Percentiles rank a stretch among this genome's conserved stretches.
These are phyloP conservation scores for Echinops telfairi DNA, from an alignment of 2,113 vertebrate genomes.

Conservation along the genomic window DNA sequence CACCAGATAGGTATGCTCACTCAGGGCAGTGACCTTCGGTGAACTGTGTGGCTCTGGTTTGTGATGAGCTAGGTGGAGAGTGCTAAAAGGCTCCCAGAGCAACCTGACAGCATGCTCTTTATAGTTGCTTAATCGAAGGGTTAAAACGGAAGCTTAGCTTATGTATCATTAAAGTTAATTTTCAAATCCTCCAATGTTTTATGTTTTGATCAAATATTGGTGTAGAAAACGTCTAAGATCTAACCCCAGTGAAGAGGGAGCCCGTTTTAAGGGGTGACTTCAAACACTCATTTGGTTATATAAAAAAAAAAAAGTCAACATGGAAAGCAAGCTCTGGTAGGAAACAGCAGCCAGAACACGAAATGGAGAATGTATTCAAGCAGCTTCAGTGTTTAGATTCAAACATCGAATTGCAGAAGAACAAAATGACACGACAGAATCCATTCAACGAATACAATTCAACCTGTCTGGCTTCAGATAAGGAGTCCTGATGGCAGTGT, in stretches of 20 bases:
- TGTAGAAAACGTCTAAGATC: not conserved
- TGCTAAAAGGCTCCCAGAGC: not conserved
- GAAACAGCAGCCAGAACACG: not conserved
- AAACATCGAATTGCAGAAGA: constrained; percentile 66
- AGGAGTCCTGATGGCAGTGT: too few relatives aligned
- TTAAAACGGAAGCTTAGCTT: not conserved
- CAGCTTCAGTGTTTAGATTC: constrained; percentile 65
- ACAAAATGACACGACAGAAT: constrained; percentile 70
- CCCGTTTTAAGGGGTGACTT: not conserved
- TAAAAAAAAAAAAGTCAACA: constrained; percentile 6
- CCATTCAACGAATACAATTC: constrained; percentile 73
- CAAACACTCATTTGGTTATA: not conserved
- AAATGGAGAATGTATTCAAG: constrained; percentile 8
- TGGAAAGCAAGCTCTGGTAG: not conserved
- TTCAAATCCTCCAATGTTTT: not conserved
- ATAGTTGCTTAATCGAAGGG: not conserved
- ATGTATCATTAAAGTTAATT: not conserved
- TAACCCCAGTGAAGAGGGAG: not conserved
- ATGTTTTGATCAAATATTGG: not conserved
- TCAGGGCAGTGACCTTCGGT: not conserved
- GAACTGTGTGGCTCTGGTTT: not conserved
- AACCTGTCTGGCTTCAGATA: constrained; percentile 64
- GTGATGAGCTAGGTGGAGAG: not conserved
- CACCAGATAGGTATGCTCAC: not conserved
- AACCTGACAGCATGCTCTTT: not conserved